Base-by-base conservation (phyloP, 2,888 invertebrate genomes). In the Patella ulyssiponensis region DNA sequence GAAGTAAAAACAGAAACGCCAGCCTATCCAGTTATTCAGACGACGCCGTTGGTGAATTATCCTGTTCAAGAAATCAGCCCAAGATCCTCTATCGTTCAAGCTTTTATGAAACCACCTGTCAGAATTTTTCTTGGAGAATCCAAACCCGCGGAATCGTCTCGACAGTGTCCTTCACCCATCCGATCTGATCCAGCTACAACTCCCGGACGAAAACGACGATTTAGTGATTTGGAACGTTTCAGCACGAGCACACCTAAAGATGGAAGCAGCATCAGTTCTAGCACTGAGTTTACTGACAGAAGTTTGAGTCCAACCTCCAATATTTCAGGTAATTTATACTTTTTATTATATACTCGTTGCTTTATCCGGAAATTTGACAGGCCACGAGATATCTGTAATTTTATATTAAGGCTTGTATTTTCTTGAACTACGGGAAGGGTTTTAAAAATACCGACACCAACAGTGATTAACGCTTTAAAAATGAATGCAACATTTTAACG, bases 1-100 rank as follows among this genome's bases (percentile, higher is more conserved):
- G 80, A 82, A 69, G 71, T 52, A 23, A 7, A 64, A 58, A 17
- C 71, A 76, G 4, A 73, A 58, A 15, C 53, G 23, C 23, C 20
- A 12, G 64, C 23, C 12, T 23, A 11, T 20, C 64, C 64, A 64
- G 64, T 64, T 1, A 64, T 64, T 64, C 23, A 11, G 11, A 3
- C 20, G 14, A 12, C 64, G 5, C 20, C 20, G 11, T 23, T 23
- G 3, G 20, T 64, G 64, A 20, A 20, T 12, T 11, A 3, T 64
- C 64, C 64, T 11, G 12, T 23, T 23, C 11, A 11, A 4, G 64
- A 64, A 23, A 23, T 23, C 14, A 11, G 20, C 15, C 64, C 20
- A 2, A 64, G 23, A 11, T 64, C 64, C 14, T 23, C 64, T 2
- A 64, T 64, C 23, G 64, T 64, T 11, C 64, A 64, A 64, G 64